Percentiles rank a stretch among this genome's conserved stretches.
These are phyloP conservation scores for Caenorhabditis sulstoni DNA, from an alignment of 2,888 invertebrate species.

Conservation along the genomic window DNA sequence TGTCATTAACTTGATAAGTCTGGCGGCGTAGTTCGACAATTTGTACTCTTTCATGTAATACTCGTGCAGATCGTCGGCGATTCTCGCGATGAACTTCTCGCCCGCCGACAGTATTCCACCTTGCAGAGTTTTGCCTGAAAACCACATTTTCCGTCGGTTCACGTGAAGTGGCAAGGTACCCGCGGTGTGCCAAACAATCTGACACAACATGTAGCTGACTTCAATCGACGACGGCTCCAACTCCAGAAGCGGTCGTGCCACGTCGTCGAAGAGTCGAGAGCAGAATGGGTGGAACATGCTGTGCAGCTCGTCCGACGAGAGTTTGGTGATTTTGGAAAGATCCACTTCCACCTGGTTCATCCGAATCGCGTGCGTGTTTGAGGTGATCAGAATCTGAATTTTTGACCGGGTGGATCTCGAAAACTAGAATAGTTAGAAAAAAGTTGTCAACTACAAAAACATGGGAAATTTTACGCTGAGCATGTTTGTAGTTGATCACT, in stretches of 20 bases:
- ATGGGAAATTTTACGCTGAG: too few relatives aligned
- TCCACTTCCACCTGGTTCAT: slow-evolving; percentile 59
- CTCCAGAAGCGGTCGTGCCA: slow-evolving; percentile 58
- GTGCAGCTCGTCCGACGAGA: slow-evolving; percentile 27
- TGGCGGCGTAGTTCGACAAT: slow-evolving; percentile 64
- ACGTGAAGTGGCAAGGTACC: slow-evolving; percentile 21
- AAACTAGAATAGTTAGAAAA: too few relatives aligned
- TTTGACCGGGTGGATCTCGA: too few relatives aligned
- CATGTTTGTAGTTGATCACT: too few relatives aligned
- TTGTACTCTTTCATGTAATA: slow-evolving; percentile 59
- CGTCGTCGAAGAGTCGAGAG: slow-evolving; percentile 48
- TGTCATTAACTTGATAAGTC: slow-evolving; percentile 66
- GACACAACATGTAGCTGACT: slow-evolving; percentile 64
- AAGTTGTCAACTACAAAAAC: too few relatives aligned
- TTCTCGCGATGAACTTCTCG: slow-evolving; percentile 50
- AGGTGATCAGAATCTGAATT: slow-evolving; percentile 39
- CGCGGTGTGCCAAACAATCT: slow-evolving; percentile 61
- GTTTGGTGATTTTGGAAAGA: slow-evolving; percentile 51
- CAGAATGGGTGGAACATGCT: slow-evolving; percentile 60
- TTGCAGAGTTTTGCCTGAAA: slow-evolving; percentile 49
- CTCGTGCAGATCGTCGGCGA: slow-evolving; percentile 61
- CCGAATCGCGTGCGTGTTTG: slow-evolving; percentile 32
- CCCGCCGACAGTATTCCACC: slow-evolving; percentile 44
- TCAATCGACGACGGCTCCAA: slow-evolving; percentile 56
- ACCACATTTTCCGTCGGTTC: neutral